Percentiles rank a stretch among this genome's conserved stretches.
These are phyloP conservation scores for Huso huso DNA, from an alignment of 2,797 vertebrate genomes.

Conservation along the genomic window DNA sequence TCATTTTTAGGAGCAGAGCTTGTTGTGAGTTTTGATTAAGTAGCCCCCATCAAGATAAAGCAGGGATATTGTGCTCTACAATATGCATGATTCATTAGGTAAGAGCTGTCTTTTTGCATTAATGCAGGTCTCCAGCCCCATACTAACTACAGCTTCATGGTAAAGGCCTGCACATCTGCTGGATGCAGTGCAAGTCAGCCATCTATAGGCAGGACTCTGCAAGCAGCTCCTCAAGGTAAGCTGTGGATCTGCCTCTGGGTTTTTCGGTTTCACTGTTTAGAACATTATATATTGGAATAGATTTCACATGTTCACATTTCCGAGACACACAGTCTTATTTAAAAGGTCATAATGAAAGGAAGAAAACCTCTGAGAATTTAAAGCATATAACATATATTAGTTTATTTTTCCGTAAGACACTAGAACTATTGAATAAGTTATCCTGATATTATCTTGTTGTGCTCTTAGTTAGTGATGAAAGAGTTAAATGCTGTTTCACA, in stretches of 20 bases:
- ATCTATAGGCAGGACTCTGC: constrained; percentile 71
- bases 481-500: too few relatives aligned
- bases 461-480: too few relatives aligned
- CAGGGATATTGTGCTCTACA: background rate
- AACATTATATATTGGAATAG: too few relatives aligned
- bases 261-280: too few relatives aligned
- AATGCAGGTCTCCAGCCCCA: constrained; percentile 71
- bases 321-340: too few relatives aligned
- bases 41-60: background rate
- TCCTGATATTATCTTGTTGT: too few relatives aligned
- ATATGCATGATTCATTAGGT: background rate
- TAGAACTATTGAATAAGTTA: too few relatives aligned
- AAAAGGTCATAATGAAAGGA: too few relatives aligned
- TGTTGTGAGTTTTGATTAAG: constrained; percentile 7
- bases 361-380: too few relatives aligned
- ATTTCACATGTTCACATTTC: too few relatives aligned
- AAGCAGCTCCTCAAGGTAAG: constrained; percentile 78
- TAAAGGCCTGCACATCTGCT: constrained; percentile 73
- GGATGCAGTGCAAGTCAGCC: constrained; percentile 73
- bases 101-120: background rate
- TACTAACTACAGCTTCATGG: constrained; percentile 71
- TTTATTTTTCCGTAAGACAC: too few relatives aligned
- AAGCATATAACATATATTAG: too few relatives aligned
- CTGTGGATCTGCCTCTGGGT: background rate
- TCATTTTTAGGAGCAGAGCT: constrained; percentile 4